Percentiles rank a stretch among this genome's conserved stretches.
These are phyloP conservation scores for Neomonachus schauinslandi DNA, from an alignment of 2,113 vertebrate species.

Conservation along the genomic window DNA sequence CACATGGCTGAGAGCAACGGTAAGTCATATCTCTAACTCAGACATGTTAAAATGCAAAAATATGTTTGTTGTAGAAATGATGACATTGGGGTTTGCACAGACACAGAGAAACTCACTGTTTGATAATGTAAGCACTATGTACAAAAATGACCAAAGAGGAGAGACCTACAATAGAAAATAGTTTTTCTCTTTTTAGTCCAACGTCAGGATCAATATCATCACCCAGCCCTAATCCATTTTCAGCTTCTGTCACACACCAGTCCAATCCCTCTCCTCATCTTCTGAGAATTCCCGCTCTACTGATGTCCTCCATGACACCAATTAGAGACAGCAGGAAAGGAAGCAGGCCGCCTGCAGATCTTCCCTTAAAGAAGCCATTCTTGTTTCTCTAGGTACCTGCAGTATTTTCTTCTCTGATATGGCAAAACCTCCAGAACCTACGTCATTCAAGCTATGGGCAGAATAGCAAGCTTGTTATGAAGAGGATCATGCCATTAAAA, in stretches of 20 bases:
- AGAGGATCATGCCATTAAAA: background rate
- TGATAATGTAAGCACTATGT: background rate
- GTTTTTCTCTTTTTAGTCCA: background rate
- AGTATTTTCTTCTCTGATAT: background rate
- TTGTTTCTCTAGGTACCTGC: conserved; percentile 22
- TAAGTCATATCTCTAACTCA: background rate
- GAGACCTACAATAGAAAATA: background rate
- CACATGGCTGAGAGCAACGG: background rate
- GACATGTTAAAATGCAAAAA: background rate
- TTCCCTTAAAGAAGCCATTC: background rate
- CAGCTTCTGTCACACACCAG: background rate
- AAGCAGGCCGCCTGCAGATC: background rate
- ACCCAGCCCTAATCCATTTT: background rate
- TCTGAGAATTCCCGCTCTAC: background rate
- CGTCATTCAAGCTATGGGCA: background rate
- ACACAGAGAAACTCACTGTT: background rate
- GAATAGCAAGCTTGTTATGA: background rate
- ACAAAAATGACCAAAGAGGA: background rate
- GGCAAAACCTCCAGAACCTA: background rate
- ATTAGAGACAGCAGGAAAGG: conserved; percentile 43
- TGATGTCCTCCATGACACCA: background rate
- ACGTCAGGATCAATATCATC: background rate
- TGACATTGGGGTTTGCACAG: background rate
- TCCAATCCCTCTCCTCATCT: background rate
- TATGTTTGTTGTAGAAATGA: conserved; percentile 7